Percentiles rank a stretch among this genome's conserved stretches.
These are phyloP conservation scores for Apus apus DNA, from an alignment of 2,113 vertebrate species.

Conservation along the genomic window DNA sequence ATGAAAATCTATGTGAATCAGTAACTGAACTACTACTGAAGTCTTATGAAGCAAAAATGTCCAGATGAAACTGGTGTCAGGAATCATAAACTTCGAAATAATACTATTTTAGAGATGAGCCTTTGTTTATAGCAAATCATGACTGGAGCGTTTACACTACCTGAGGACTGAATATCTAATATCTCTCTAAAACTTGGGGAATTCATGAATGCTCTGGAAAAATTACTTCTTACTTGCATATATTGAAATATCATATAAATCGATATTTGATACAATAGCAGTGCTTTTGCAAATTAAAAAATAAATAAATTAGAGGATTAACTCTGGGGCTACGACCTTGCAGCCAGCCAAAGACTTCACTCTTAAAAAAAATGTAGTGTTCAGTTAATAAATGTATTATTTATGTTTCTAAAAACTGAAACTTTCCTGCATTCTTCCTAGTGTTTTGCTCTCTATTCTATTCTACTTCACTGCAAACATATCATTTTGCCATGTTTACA, in stretches of 20 bases:
- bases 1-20: neutral
- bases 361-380: neutral
- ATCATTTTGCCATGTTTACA: neutral
- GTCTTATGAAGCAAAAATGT: neutral
- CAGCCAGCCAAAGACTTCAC: neutral
- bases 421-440: neutral
- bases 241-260: neutral
- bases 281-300: neutral
- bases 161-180: neutral
- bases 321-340: neutral
- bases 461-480: neutral
- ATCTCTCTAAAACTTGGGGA: neutral
- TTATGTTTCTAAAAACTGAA: neutral
- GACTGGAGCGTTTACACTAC: neutral
- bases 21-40: neutral
- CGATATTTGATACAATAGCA: neutral
- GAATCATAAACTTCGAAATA: neutral
- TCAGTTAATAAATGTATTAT: neutral
- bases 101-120: neutral
- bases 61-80: neutral
- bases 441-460: neutral
- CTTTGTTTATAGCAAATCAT: neutral
- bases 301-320: neutral
- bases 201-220: neutral
- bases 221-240: neutral